Conservation (phyloP, 1,140 invertebrate species). For the Bilobella aurantiaca region DNA sequence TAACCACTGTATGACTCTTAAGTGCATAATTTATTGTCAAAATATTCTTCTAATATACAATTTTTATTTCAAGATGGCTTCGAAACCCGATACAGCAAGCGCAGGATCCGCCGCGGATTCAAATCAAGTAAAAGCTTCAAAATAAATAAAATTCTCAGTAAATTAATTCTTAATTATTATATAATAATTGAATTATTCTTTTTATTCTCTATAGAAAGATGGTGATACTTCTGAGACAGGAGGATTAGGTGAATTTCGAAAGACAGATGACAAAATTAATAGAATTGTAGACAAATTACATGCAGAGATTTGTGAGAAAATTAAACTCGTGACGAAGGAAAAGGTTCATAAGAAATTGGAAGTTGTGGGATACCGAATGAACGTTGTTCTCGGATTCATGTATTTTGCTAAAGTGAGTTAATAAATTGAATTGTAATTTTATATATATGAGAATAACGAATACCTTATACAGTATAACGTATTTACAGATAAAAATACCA, state of each 20-base stretch:
- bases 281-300: background rate
- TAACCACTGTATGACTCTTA: too few species aligned
- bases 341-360: conserved; percentile 3
- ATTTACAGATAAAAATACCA: conserved; percentile 12
- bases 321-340: conserved; percentile 1
- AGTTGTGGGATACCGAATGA: conserved; percentile 6
- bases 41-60: background rate
- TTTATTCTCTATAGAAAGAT: conserved; percentile 1
- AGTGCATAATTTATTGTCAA: background rate
- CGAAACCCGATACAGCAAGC: background rate
- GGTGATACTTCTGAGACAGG: background rate
- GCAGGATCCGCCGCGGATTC: background rate
- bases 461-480: background rate
- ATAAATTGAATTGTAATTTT: background rate
- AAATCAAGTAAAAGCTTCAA: background rate
- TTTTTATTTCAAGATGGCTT: background rate
- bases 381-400: conserved; percentile 6
- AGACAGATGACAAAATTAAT: background rate
- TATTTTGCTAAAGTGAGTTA: conserved; percentile 10
- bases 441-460: background rate
- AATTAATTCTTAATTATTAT: background rate
- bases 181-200: background rate
- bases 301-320: background rate
- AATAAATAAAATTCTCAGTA: background rate
- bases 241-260: conserved; percentile 2